Evolutionary conservation across 1,140 invertebrate genomes (phyloP), one percentile per base, ranked within the genome.

Genomic region (Habropoda laboriosa): DNA sequence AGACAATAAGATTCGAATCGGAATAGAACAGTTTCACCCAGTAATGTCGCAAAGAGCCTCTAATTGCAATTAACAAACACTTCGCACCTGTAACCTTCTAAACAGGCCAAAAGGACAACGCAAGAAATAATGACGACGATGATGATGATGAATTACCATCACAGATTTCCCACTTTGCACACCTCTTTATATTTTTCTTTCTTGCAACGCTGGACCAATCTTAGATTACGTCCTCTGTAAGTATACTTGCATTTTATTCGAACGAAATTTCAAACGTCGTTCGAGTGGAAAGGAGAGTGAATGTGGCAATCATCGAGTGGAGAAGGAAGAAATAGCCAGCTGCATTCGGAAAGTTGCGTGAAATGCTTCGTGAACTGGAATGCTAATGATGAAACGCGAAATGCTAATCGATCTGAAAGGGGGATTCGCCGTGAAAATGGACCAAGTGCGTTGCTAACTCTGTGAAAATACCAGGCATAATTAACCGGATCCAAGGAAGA

Each of bases 11-110:
- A 67, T 67, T 47, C 24, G 45, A 47, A 67, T 67, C 57, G 8
- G 21, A 35, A n/a, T n/a, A 27, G 27, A 47, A 47, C 64, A 30
- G 30, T 16, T 30, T 51, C 51, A 51, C 45, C 30, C 30, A 35
- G 24, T 35, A 6, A 32, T 68, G 64, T 68, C 35, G 64, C 13
- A 68, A 68, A 18, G 21, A 10, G 64, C 0, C 21, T 21, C 64
- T 51, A 68, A 68, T 67, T 67, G 64, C 64, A 67, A 67, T 68
- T 51, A 68, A 68, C 64, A 18, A 68, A 68, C 24, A 30, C 21
- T 27, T 18, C 8, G n/a, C 1, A 3, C n/a, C 24, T 8, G 60
- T 4, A 1, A n/a, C 21, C 21, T 38, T 68, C n/a, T 24, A 42
- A 64, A 42, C 38, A 27, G 38, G n/a, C 24, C 24, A 42, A 18